A percentile compares a stretch with the other conserved stretches of the same genome.
Evolutionary conservation across 2,888 invertebrate species (phyloP).

Genomic region (Hyppa rectilinea): DNA sequence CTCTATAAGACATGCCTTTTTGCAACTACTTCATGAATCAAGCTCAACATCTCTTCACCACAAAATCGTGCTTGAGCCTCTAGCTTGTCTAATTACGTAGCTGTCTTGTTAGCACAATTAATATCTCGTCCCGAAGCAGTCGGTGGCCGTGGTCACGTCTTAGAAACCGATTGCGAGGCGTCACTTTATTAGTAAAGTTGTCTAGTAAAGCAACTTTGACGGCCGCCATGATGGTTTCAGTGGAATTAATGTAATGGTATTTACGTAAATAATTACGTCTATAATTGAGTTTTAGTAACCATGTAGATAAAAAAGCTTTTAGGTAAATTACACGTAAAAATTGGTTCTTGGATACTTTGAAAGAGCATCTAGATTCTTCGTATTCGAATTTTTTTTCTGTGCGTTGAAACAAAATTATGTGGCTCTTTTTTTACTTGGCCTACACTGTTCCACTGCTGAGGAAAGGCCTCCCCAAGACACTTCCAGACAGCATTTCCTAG

Average conservation of each 20-base stretch:
- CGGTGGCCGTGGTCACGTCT: constrained; percentile 57
- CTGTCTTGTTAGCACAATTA: constrained; percentile 65
- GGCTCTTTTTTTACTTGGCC: too few relatives aligned
- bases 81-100: constrained; percentile 44
- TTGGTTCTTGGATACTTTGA: not conserved
- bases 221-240: constrained; percentile 18
- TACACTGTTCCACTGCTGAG: too few relatives aligned
- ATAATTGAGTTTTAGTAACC: not conserved
- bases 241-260: not conserved
- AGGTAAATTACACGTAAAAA: not conserved
- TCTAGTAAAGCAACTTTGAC: constrained; percentile 25
- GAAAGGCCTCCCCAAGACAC: too few relatives aligned
- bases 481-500: too few relatives aligned
- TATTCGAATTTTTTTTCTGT: not conserved
- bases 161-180: constrained; percentile 50
- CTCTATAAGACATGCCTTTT: not conserved
- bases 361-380: not conserved
- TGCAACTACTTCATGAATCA: constrained; percentile 24
- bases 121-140: constrained; percentile 50
- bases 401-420: not conserved
- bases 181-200: constrained; percentile 54
- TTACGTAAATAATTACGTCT: not conserved
- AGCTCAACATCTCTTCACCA: constrained; percentile 24
- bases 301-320: not conserved
- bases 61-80: constrained; percentile 29